These are phyloP conservation scores for Epinephelus lanceolatus DNA, from an alignment of 2,113 vertebrate genomes.

Conservation along the genomic window DNA sequence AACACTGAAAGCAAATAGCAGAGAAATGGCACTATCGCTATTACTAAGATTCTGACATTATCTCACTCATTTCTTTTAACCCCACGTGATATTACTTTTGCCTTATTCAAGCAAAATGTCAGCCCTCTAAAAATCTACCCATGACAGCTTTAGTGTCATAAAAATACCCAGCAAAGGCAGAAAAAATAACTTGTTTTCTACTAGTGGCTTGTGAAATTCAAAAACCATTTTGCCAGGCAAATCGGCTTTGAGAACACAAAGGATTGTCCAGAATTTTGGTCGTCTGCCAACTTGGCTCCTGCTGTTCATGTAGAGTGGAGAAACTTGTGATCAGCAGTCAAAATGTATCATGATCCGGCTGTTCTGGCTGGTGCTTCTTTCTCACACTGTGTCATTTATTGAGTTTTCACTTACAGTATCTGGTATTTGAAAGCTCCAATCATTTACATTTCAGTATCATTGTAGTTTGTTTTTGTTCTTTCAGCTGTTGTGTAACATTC, in stretches of 20 bases:
- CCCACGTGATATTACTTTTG: slow-evolving; percentile 10
- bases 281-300: slow-evolving; percentile 35
- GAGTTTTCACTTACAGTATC: slow-evolving; percentile 7
- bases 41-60: slow-evolving; percentile 11
- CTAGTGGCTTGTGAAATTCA: slow-evolving; percentile 7
- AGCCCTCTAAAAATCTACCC: slow-evolving; percentile 1
- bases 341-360: slow-evolving; percentile 39
- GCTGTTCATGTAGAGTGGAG: slow-evolving; percentile 47
- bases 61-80: slow-evolving; percentile 25
- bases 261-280: slow-evolving; percentile 47
- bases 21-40: slow-evolving; percentile 22
- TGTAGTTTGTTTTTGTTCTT: neutral
- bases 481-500: slow-evolving; percentile 36
- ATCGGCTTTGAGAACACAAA: slow-evolving; percentile 44
- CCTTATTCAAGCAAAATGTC: slow-evolving; percentile 35
- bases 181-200: neutral
- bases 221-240: neutral
- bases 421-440: neutral
- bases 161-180: neutral
- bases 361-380: slow-evolving; percentile 31
- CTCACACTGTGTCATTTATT: slow-evolving; percentile 28
- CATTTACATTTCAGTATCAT: neutral
- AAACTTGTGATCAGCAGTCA: slow-evolving; percentile 66
- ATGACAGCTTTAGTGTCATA: neutral
- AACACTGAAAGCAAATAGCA: slow-evolving; percentile 9